Conservation (phyloP, 2,797 vertebrate species). For the Cercopithecus mitis region DNA sequence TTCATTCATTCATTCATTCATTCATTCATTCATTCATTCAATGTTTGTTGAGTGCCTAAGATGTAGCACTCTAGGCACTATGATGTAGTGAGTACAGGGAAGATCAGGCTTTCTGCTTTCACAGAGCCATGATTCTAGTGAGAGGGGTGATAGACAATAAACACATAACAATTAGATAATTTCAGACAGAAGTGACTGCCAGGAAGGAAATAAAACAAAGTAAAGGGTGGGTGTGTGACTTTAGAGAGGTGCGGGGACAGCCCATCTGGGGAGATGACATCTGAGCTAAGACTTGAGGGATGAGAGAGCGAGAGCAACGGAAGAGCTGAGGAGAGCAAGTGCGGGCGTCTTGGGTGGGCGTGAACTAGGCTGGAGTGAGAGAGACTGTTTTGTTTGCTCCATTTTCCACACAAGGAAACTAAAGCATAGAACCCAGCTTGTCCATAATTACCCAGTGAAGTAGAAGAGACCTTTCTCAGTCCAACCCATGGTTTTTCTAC, state of each 20-base stretch:
- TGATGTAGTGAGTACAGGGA: background rate
- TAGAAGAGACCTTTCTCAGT: background rate
- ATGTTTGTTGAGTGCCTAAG: background rate
- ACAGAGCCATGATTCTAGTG: background rate
- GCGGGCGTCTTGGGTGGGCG: background rate
- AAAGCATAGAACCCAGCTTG: background rate
- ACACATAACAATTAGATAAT: background rate
- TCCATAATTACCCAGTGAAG: background rate
- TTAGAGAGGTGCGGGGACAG: background rate
- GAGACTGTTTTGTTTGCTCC: background rate
- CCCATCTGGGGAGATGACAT: background rate
- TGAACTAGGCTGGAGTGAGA: background rate
- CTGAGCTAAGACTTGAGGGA: background rate
- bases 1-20: background rate
- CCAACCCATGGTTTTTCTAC: background rate
- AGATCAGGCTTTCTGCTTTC: background rate
- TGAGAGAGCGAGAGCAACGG: background rate
- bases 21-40: background rate
- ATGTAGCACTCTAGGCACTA: background rate
- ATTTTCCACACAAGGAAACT: background rate
- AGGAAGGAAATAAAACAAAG: background rate
- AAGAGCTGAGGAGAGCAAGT: background rate
- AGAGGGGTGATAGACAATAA: background rate
- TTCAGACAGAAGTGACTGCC: background rate
- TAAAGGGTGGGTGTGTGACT: background rate